Percentiles rank a stretch among this genome's conserved stretches.
These are phyloP conservation scores for Griposia aprilina DNA, from an alignment of 2,888 invertebrate species.

Conservation along the genomic window DNA sequence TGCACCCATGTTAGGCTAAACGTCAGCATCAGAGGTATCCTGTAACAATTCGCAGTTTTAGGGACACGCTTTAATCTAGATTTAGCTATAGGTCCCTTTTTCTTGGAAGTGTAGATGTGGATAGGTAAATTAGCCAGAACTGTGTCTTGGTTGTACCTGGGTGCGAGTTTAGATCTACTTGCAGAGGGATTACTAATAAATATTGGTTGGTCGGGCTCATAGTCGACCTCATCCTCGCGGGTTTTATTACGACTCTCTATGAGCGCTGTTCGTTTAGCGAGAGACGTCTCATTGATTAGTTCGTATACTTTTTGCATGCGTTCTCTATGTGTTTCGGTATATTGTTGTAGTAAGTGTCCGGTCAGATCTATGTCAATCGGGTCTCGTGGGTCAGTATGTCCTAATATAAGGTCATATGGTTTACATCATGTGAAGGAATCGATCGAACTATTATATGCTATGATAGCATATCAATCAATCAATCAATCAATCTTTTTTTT, in stretches of 20 bases:
- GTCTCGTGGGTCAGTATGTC: slow-evolving; percentile 10
- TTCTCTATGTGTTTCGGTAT: not conserved
- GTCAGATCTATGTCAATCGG: slow-evolving; percentile 5
- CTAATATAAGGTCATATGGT: not conserved
- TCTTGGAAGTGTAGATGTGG: slow-evolving; percentile 10
- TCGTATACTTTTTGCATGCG: slow-evolving; percentile 2
- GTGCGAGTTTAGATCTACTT: slow-evolving; percentile 10
- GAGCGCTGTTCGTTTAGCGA: slow-evolving; percentile 1
- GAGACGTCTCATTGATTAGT: not conserved
- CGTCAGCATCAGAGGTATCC: not conserved
- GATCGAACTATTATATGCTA: slow-evolving; percentile 8
- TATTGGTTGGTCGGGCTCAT: slow-evolving; percentile 15
- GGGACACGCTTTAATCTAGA: too few species aligned
- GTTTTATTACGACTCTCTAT: slow-evolving; percentile 8
- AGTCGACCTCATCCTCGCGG: not conserved
- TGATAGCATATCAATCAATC: slow-evolving; percentile 5
- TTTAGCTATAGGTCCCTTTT: too few species aligned
- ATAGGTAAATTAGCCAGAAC: slow-evolving; percentile 2
- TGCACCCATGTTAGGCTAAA: not conserved
- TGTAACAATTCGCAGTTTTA: not conserved
- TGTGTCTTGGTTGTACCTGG: not conserved
- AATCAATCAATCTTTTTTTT: too few species aligned
- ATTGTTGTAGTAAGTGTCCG: not conserved
- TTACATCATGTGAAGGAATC: not conserved
- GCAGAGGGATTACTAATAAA: not conserved